Conservation (phyloP, 2,113 vertebrate species). For the Solea senegalensis region DNA sequence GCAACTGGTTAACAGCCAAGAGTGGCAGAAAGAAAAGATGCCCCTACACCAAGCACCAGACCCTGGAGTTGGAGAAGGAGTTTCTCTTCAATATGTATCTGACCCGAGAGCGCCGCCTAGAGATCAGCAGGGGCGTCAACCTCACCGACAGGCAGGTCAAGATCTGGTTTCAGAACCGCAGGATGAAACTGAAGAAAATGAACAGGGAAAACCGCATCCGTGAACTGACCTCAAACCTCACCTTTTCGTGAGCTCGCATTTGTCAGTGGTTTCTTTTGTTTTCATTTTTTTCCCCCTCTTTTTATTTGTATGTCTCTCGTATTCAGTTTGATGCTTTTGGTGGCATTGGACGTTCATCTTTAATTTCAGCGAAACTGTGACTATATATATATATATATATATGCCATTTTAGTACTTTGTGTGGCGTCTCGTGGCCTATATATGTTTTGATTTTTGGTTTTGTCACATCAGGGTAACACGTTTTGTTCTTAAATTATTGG, state of each 20-base stretch:
- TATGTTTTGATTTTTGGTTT: slow-evolving; percentile 37
- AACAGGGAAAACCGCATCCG: slow-evolving; percentile 99
- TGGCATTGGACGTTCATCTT: slow-evolving; percentile 81
- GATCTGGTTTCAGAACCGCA: slow-evolving; percentile 99
- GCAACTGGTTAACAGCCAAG: slow-evolving; percentile 99
- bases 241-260: slow-evolving; percentile 91
- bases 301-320: slow-evolving; percentile 1
- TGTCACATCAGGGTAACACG: slow-evolving; percentile 76
- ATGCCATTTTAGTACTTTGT: slow-evolving; percentile 76
- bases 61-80: slow-evolving; percentile 99
- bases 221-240: slow-evolving; percentile 98
- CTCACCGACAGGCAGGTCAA: slow-evolving; percentile 99
- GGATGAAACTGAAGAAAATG: slow-evolving; percentile 99
- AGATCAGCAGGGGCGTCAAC: slow-evolving; percentile 99
- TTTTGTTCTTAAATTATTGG: slow-evolving; percentile 79
- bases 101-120: slow-evolving; percentile 99
- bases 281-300: not conserved
- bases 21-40: slow-evolving; percentile 99
- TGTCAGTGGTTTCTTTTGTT: not conserved
- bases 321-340: slow-evolving; percentile 73
- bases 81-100: slow-evolving; percentile 99
- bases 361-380: slow-evolving; percentile 90
- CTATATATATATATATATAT: slow-evolving; percentile 67
- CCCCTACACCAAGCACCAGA: slow-evolving; percentile 99
- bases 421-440: slow-evolving; percentile 56